A percentile compares a stretch with the other conserved stretches of the same genome.
These are phyloP conservation scores for Phodopus roborovskii DNA, from an alignment of 2,113 vertebrate genomes.

Conservation along the genomic window DNA sequence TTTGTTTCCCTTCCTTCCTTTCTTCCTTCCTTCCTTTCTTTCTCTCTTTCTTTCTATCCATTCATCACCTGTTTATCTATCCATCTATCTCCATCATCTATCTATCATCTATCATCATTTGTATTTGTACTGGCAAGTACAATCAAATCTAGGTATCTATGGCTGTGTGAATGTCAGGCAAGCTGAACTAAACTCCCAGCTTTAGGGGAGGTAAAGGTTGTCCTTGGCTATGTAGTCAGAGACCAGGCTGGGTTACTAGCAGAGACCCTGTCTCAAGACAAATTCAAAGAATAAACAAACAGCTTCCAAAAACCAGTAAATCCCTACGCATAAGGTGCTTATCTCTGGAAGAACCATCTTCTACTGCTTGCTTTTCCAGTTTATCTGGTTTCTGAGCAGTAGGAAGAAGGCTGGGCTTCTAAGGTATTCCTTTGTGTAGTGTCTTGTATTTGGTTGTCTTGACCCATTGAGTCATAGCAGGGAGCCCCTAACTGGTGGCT, in stretches of 20 bases:
- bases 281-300: background rate
- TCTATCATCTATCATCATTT: background rate
- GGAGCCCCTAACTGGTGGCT: background rate
- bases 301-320: constrained; percentile 63
- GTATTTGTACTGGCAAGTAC: background rate
- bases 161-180: background rate
- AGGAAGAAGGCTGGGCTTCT: constrained; percentile 68
- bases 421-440: constrained; percentile 48
- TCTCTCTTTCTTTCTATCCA: no score
- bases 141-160: background rate
- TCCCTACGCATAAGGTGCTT: background rate
- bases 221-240: background rate
- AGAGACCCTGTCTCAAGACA: background rate
- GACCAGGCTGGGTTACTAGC: background rate
- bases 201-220: background rate
- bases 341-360: constrained; percentile 63
- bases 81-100: no score
- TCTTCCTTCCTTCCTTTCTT: background rate
- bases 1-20: background rate
- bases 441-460: background rate
- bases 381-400: constrained; percentile 57
- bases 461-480: background rate
- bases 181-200: background rate
- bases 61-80: background rate
- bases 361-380: constrained; percentile 70